Conservation (phyloP, 2,888 invertebrate genomes). For the Odontocerum albicorne region DNA sequence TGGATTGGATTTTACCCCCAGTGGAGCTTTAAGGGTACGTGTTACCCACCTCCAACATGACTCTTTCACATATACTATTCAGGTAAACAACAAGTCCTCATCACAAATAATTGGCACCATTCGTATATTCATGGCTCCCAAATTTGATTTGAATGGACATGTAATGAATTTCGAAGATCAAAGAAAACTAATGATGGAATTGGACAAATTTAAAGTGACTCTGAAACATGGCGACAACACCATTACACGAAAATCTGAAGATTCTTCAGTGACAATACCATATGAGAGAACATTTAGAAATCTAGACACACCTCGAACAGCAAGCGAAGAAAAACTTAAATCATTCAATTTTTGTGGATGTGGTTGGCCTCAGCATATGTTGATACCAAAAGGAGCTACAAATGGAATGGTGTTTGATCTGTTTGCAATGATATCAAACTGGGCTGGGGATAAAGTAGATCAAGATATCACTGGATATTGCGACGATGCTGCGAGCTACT, state of each 20-base stretch:
- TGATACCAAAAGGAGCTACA: slow-evolving; percentile 39
- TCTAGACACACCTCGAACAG: slow-evolving; percentile 63
- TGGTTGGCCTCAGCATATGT: slow-evolving; percentile 48
- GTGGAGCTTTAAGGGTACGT: slow-evolving; percentile 37
- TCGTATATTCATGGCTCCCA: slow-evolving; percentile 44
- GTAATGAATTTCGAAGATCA: slow-evolving; percentile 39
- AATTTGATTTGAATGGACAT: slow-evolving; percentile 39
- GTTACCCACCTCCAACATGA: slow-evolving; percentile 42
- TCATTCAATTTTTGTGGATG: slow-evolving; percentile 46
- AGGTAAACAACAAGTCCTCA: slow-evolving; percentile 28
- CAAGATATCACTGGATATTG: slow-evolving; percentile 18
- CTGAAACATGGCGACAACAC: slow-evolving; percentile 67
- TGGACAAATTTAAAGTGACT: slow-evolving; percentile 39
- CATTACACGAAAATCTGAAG: slow-evolving; percentile 64
- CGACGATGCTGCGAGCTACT: slow-evolving; percentile 46
- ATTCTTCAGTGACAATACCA: slow-evolving; percentile 81
- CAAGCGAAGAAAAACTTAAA: slow-evolving; percentile 55
- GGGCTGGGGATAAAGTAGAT: slow-evolving; percentile 38
- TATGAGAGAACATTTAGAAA: slow-evolving; percentile 80
- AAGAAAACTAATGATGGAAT: slow-evolving; percentile 43
- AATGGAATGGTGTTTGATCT: slow-evolving; percentile 42
- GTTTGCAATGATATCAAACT: slow-evolving; percentile 44
- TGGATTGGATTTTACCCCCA: slow-evolving; percentile 43
- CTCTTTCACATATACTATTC: slow-evolving; percentile 38
- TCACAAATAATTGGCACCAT: slow-evolving; percentile 38